Conservation (phyloP, 2,797 vertebrate species). For the Eupleurogrammus muticus region DNA sequence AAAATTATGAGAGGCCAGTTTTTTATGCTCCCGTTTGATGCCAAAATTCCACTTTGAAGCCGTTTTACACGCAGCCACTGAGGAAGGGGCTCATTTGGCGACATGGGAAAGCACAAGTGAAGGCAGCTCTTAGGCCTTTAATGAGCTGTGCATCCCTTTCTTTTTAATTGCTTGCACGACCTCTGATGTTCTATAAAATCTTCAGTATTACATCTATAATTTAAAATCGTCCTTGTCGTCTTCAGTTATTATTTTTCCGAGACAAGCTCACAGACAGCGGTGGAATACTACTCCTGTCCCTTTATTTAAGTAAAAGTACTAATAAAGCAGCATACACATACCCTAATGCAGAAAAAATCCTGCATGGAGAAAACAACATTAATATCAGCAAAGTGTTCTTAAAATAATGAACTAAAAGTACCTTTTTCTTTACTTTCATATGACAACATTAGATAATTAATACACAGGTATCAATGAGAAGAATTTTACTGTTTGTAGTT, state of each 20-base stretch:
- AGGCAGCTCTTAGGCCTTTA: background rate
- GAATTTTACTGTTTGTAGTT: too few species aligned
- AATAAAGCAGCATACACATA: too few species aligned
- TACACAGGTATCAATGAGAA: too few species aligned
- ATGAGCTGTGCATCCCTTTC: background rate
- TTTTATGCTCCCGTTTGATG: constrained; percentile 35
- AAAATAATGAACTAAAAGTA: too few species aligned
- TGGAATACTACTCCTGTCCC: too few species aligned
- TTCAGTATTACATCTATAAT: background rate
- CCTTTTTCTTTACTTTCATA: too few species aligned
- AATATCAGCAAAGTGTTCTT: too few species aligned
- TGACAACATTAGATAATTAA: too few species aligned
- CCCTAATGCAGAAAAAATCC: too few species aligned
- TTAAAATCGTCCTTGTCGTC: background rate
- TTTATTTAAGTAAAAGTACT: too few species aligned
- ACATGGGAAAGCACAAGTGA: constrained; percentile 3
- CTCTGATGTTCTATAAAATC: background rate
- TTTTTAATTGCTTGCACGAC: background rate
- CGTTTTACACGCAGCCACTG: constrained; percentile 1
- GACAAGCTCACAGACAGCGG: background rate
- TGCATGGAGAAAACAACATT: too few species aligned
- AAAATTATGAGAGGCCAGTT: constrained; percentile 19
- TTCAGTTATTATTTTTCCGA: constrained; percentile 20
- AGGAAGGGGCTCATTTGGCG: constrained; percentile 6
- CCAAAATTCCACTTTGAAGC: constrained; percentile 32